These are phyloP conservation scores for Hydrolagus colliei DNA, from an alignment of 2,797 vertebrate species.

Conservation along the genomic window DNA sequence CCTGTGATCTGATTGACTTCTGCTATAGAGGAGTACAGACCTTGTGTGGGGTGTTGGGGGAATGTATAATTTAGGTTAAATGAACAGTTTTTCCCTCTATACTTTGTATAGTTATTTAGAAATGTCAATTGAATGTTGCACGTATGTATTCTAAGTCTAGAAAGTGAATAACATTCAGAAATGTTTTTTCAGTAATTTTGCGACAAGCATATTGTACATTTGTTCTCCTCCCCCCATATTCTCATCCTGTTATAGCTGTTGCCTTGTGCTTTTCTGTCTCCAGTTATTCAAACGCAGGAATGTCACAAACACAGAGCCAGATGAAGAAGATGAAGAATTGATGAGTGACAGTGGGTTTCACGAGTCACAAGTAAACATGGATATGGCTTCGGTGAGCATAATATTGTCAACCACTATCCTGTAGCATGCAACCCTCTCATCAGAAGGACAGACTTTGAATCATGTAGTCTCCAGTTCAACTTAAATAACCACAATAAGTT, in stretches of 20 bases:
- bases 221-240: not conserved
- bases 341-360: constrained; percentile 93
- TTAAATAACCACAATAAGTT: not conserved
- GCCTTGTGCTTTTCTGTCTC: constrained; percentile 30
- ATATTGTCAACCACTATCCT: not conserved
- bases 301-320: constrained; percentile 80
- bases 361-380: constrained; percentile 90
- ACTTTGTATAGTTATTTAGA: not conserved
- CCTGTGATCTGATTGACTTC: too few relatives aligned
- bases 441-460: not conserved
- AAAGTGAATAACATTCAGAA: not conserved
- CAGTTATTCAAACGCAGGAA: constrained; percentile 95
- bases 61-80: not conserved
- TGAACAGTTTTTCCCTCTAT: not conserved
- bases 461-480: not conserved
- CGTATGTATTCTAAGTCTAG: not conserved
- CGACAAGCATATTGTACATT: not conserved
- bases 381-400: constrained; percentile 76
- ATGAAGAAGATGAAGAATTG: constrained; percentile 80
- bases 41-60: too few relatives aligned
- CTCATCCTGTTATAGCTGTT: not conserved
- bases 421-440: not conserved
- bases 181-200: not conserved
- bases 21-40: too few relatives aligned
- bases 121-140: not conserved